Evolutionary conservation across 2,888 invertebrate species (phyloP).

Genomic region (Coelinius sp.): DNA sequence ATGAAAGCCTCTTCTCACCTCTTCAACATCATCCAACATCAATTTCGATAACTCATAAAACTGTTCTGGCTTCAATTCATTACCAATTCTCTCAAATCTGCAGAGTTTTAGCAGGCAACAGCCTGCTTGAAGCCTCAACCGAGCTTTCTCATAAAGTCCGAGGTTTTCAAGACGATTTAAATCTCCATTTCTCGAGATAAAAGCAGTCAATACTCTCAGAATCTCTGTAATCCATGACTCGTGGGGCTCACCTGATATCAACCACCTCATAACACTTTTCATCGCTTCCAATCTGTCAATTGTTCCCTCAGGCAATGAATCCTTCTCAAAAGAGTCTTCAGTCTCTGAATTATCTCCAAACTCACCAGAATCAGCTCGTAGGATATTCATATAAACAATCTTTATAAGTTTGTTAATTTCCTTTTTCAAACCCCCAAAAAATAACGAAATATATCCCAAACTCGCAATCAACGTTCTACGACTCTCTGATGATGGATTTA

Average conservation of each 20-base stretch:
- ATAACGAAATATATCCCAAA: not conserved
- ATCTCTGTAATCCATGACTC: not conserved
- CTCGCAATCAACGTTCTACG: not conserved
- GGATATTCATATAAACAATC: not conserved
- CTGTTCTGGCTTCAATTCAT: not conserved
- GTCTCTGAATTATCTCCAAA: not conserved
- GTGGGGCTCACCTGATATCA: not conserved
- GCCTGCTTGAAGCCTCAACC: constrained; percentile 16
- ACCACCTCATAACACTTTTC: not conserved
- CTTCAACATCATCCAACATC: not conserved
- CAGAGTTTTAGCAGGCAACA: not conserved
- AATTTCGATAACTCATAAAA: not conserved
- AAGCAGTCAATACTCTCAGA: not conserved
- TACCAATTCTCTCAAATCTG: not conserved
- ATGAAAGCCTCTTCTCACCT: not conserved
- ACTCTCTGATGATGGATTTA: not conserved
- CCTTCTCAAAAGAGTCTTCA: not conserved
- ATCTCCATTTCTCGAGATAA: not conserved
- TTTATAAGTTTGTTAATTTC: not conserved
- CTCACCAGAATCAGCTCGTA: not conserved
- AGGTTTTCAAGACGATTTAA: not conserved
- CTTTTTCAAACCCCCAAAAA: not conserved
- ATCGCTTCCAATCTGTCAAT: not conserved
- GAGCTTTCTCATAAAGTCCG: not conserved
- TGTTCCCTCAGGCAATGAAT: not conserved